Evolutionary conservation across 2,113 vertebrate genomes (phyloP), one percentile per base, ranked within the genome.

Genomic region (Alaudala cheleensis): DNA sequence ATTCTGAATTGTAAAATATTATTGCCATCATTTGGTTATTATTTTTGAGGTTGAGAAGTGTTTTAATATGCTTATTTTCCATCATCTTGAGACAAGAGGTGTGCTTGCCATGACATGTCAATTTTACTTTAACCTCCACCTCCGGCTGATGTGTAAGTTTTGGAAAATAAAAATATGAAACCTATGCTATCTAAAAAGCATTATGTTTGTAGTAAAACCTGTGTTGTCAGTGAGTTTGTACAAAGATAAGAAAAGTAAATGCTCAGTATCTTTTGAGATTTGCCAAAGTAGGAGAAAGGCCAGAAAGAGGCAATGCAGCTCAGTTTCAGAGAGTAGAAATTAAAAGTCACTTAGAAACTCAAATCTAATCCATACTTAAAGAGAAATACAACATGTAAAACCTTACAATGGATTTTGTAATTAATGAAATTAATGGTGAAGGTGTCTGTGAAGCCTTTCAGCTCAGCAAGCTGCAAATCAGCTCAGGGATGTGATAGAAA

Each of bases 121-220:
- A 82, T 88, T 29, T 82, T 95, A 51, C 23, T 78, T 86, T 89
- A 91, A 93, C 80, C 16, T 87, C 12, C 72, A 61, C 31, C 39
- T 58, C 57, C 78, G 81, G 88, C 66, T 89, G 54, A 80, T 90
- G 23, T 82, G 60, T 58, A 95, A 53, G 81, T 81, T 79, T 71
- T 50, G 88, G 57, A 78, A 95, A 95, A 81, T 69, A 92, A 87
- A 81, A 61, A 71, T 49, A 26, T 86, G 50, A 91, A 88, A 90
- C 56, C 54, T 77, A 39, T 78, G 73, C 86, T 91, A 26, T 79
- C 56, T 81, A 18, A 54, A 90, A 90, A 81, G 39, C 40, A 56
- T 70, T 94, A 71, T 40, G n/a, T 62, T 81, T 60, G 8, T 61
- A 64, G 69, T 76, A 87, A 90, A 95, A 87, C 60, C 70, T n/a